Evolutionary conservation across 2,113 vertebrate species (phyloP).

Genomic region (Reinhardtius hippoglossoides): DNA sequence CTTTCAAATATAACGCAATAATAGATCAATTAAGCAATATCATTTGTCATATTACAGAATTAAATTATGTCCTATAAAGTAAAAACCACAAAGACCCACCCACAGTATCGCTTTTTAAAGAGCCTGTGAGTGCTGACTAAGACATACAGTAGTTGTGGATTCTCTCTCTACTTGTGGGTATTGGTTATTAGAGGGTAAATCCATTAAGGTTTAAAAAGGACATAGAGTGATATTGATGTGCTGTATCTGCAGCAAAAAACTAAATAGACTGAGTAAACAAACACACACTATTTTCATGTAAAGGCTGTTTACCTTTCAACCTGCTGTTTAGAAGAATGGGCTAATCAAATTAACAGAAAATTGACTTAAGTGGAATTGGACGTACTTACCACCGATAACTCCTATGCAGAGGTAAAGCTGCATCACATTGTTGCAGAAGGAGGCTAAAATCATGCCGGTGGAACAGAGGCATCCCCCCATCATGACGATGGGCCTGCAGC

Average conservation of each 20-base stretch:
- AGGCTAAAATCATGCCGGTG: conserved; percentile 91
- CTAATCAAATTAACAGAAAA: too few relatives aligned
- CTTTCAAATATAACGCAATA: background rate
- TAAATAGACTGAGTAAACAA: background rate
- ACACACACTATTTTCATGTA: background rate
- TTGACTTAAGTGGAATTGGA: conserved; percentile 24
- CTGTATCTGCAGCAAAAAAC: background rate
- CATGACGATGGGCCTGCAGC: conserved; percentile 93
- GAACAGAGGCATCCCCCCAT: conserved; percentile 89
- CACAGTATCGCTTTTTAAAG: background rate
- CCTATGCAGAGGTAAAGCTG: conserved; percentile 94
- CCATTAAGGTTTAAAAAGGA: background rate
- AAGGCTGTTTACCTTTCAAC: too few relatives aligned
- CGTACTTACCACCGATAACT: conserved; percentile 90
- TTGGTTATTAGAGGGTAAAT: background rate
- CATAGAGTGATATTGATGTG: background rate
- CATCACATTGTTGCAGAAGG: conserved; percentile 88
- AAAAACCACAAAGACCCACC: background rate
- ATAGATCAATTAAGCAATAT: background rate
- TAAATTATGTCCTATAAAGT: background rate
- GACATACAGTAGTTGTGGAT: too few relatives aligned
- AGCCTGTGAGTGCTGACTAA: background rate
- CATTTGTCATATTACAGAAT: background rate
- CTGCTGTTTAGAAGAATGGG: too few relatives aligned
- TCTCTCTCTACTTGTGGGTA: background rate